Evolutionary conservation across 2,113 vertebrate species (phyloP), one percentile per base, ranked within the genome.

Genomic region (Salminus brasiliensis): DNA sequence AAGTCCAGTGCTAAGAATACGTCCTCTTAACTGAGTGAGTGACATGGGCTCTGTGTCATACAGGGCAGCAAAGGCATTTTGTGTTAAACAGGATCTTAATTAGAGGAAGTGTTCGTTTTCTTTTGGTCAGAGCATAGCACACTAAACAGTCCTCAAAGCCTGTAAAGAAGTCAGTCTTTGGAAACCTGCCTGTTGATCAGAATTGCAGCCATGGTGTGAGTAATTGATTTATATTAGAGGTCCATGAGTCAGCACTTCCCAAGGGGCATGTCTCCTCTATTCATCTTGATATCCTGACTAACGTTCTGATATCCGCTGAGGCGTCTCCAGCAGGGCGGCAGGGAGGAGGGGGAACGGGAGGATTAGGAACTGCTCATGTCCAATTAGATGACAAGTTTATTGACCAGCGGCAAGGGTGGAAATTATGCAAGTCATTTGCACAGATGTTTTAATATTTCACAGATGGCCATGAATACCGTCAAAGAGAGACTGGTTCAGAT

Each of bases 281-380:
- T 66, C 62, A 66, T 66, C 62, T 39, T 66, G 62, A 66, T 66
- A 39, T 39, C 62, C 62, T 39, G 62, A 66, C 30, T 39, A 36
- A 66, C 62, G 23, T 36, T n/a, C 62, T 23, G 32, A 39, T 66
- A 66, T 66, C 34, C n/a, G 36, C 29, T 1, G 8, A 34, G 60
- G 16, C 34, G 11, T 36, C 62, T 66, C 32, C 32, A 39, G 62
- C 34, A 66, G 32, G 32, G 30, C 60, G 23, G 62, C n/a, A 34
- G 29, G 5, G 62, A 34, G 18, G 29, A 4, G 1, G 49, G 62
- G 34, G 10, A 15, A 16, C 11, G 30, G 2, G 60, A 13, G 30
- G 60, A 65, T 65, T n/a, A 65, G 60, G 60, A 66, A 66, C 32
- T 32, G 62, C 34, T 66, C 62, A n/a, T 66, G 62, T 66, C 34